Evolutionary conservation across 1,140 invertebrate genomes (phyloP), one percentile per base, ranked within the genome.

Genomic region (Bombus superbus): DNA sequence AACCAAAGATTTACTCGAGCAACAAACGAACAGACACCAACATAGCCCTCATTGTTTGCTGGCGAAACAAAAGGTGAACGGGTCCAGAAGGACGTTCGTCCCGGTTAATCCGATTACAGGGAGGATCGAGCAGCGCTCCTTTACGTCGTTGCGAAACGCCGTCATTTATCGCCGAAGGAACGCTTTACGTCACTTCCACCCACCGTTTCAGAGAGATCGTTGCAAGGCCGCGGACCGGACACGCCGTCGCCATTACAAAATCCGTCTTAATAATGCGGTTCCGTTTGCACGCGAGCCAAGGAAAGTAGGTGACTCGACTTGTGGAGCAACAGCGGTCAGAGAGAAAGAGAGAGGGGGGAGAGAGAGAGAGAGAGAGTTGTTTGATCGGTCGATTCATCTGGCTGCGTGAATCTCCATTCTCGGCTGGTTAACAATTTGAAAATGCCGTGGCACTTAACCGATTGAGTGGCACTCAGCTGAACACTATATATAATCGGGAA

Each of bases 231-330:
- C 15, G 13, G 69, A 83, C 62, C 88, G 80, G 87, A 88, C 71
- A 68, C 77, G 35, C 32, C 18, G 44, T 40, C 35, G 38, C 38
- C 18, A 47, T 90, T 89, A 74, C 89, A 76, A 90, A 87, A 89
- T 85, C 85, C 59, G 32, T 86, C 73, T 89, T 87, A 90, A 90
- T 90, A 89, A 83, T 35, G n/a, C 62, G 38, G 71, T 81, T 81
- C 69, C 57, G 78, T 74, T 68, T 82, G 80, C 88, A 38, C 62
- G 74, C 44, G 44, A 82, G 73, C 71, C 79, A 78, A 86, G 79
- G 84, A 89, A 86, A 85, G 72, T 79, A 77, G 15, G 66, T 59
- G 83, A 88, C 69, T 66, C 62, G 64, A 32, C 18, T 28, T 32
- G 76, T 72, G 66, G 77, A n/a, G 77, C 77, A 69, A 69, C 76